A percentile compares a stretch with the other conserved stretches of the same genome.
Evolutionary conservation across 1,140 invertebrate genomes (phyloP).

Genomic region (Ganaspis sp.): DNA sequence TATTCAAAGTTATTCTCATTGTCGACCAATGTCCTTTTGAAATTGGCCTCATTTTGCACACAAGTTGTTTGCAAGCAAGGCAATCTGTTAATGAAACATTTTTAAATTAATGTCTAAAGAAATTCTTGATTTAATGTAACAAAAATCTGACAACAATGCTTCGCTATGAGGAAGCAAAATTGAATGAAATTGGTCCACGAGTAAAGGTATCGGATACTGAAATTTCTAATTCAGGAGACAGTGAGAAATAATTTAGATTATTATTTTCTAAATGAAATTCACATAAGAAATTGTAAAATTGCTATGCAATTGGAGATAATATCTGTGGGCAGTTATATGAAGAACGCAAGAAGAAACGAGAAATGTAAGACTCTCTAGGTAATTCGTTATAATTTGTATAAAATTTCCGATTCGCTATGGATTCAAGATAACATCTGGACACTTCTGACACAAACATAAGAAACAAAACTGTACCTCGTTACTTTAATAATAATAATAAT

Average conservation of each 20-base stretch:
- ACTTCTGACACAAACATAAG: conserved; percentile 18
- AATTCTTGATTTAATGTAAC: too few species aligned
- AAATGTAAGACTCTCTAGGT: conserved; percentile 9
- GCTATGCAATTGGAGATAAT: conserved; percentile 31
- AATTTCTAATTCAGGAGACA: conserved; percentile 13
- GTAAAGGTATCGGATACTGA: too few species aligned
- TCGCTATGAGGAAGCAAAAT: too few species aligned
- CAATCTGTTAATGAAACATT: too few species aligned
- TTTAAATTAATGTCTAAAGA: too few species aligned
- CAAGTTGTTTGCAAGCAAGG: too few species aligned
- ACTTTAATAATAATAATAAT: conserved; percentile 34
- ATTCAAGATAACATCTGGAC: conserved; percentile 21
- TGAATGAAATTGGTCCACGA: too few species aligned
- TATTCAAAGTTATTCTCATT: too few species aligned
- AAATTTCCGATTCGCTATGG: conserved; percentile 22
- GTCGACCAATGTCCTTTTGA: too few species aligned
- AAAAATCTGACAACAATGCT: too few species aligned
- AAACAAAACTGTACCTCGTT: conserved; percentile 9
- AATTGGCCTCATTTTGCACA: too few species aligned
- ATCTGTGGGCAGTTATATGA: conserved; percentile 6
- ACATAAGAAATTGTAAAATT: conserved; percentile 32
- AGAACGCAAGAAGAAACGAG: conserved; percentile 19
- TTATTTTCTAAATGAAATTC: conserved; percentile 17
- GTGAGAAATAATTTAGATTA: conserved; percentile 29
- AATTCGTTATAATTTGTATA: conserved; percentile 29